phyloP scores from a whole-genome alignment of 2,113 vertebrate genomes.

The Corvus moneduloides region DNA sequence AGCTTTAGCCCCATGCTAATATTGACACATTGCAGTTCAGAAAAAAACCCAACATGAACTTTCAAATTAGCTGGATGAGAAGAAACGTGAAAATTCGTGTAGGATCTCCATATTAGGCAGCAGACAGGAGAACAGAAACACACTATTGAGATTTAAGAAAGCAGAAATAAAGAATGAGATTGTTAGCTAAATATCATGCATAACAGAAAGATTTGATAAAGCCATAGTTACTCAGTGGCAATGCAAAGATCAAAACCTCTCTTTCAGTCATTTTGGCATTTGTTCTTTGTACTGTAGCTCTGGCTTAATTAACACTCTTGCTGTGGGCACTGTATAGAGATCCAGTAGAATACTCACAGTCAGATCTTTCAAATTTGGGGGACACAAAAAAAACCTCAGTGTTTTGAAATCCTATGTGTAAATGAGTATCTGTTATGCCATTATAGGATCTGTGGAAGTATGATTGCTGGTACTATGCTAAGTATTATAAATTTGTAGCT shows the following conservation, averaged over 20 bases:
- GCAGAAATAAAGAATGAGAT: neutral
- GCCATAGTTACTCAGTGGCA: neutral
- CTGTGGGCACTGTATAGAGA: neutral
- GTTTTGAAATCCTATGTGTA: neutral
- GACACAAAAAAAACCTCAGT: neutral
- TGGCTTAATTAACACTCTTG: neutral
- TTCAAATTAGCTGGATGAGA: neutral
- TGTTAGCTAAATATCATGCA: neutral
- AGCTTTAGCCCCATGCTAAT: neutral
- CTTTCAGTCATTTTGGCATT: neutral
- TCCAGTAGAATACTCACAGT: neutral
- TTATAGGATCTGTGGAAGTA: neutral
- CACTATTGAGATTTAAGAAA: neutral
- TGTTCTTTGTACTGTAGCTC: neutral
- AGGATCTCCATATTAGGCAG: neutral
- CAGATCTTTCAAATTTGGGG: neutral
- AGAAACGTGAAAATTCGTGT: neutral
- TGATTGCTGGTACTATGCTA: neutral
- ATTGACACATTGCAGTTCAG: neutral
- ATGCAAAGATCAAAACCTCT: neutral
- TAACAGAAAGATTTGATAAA: neutral
- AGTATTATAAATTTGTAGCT: neutral
- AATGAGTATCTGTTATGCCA: neutral
- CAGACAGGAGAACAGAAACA: neutral
- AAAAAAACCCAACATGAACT: neutral